These are phyloP conservation scores for Saccopteryx leptura DNA, from an alignment of 2,113 vertebrate genomes.

Conservation along the genomic window DNA sequence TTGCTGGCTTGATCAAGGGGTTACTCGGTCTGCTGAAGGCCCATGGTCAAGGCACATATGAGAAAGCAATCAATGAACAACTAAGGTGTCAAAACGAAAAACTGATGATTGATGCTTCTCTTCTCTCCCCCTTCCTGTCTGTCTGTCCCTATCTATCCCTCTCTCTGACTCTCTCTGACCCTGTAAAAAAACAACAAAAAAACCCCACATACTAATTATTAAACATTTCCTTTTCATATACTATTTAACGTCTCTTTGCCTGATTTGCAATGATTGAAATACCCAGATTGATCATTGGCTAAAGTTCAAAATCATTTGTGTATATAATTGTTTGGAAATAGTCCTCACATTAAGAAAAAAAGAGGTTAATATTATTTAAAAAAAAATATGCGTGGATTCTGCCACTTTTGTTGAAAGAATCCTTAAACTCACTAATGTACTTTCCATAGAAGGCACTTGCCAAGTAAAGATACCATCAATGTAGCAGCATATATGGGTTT, in stretches of 20 bases:
- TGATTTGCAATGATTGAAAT: conserved; percentile 57
- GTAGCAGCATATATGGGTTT: neutral
- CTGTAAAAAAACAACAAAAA: no score
- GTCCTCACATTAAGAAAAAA: neutral
- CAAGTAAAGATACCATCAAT: conserved; percentile 10
- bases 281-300: conserved; percentile 61
- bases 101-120: no score
- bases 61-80: no score
- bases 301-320: conserved; percentile 63
- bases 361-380: neutral
- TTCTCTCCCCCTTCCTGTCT: no score
- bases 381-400: neutral
- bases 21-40: no score
- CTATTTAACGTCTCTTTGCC: conserved; percentile 51
- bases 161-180: no score
- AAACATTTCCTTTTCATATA: neutral
- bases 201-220: neutral
- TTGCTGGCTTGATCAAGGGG: no score
- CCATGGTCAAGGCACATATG: no score
- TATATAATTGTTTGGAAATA: conserved; percentile 54
- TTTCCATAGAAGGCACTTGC: conserved; percentile 1
- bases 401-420: conserved; percentile 25
- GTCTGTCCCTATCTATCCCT: no score
- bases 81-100: no score
- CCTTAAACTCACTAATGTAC: neutral